Evolutionary conservation across 2,113 vertebrate genomes (phyloP), one percentile per base, ranked within the genome.

Genomic region (Passer domesticus): DNA sequence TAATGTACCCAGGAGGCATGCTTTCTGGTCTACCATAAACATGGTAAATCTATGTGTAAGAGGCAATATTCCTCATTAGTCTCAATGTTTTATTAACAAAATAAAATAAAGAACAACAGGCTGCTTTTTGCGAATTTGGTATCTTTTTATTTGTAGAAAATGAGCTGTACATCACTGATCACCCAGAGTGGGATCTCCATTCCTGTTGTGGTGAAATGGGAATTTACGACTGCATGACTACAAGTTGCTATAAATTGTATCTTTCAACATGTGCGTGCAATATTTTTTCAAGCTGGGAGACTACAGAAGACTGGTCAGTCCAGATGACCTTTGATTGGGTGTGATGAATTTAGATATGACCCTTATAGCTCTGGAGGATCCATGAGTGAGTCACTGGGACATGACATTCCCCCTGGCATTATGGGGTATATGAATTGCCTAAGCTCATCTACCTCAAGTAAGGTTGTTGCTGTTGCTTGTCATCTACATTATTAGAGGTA

Each of bases 1-100:
- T 53, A 49, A 37, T 9, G 31, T 30, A 63, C 23, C 4, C 60
- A 73, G n/a, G 15, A 60, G 11, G 6, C 9, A 30, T 0, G 0
- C 9, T 79, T 64, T 73, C 49, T 52, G 41, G 27, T 55, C 41
- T 10, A 10, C 13, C 44, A 6, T 30, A 33, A 83, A 64, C 11
- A 20, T 24, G 30, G 25, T 47, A 55, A 68, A 39, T 50, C 16
- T 31, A 25, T 16, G 5, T 58, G 28, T 49, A 52, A 78, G 22
- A 84, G 12, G 20, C 33, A 47, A 22, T 53, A 67, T 37, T 79
- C 16, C 24, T 85, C 18, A 33, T 68, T 64, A 44, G 33, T 59
- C 33, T 82, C 8, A 21, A 35, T 53, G 31, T 49, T 53, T 77
- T 66, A 41, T 80, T 58, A 89, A 62, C 11, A 79, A 80, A 89